Evolutionary conservation across 2,888 invertebrate species (phyloP).

Genomic region (Scaptomyza parva): DNA sequence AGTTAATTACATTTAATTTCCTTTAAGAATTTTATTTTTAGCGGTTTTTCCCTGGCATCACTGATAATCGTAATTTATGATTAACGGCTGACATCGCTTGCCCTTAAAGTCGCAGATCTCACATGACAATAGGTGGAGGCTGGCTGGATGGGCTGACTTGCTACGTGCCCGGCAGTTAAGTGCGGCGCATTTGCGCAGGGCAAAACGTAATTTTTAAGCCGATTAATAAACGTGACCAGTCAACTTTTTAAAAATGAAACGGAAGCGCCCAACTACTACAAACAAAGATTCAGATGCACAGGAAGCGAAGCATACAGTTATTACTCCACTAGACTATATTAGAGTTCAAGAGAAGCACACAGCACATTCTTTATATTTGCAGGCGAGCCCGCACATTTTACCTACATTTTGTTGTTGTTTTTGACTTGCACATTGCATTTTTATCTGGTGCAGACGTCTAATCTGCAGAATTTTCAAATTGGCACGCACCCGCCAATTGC

Average conservation of each 20-base stretch:
- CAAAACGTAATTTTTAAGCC: conserved; percentile 59
- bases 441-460: conserved; percentile 36
- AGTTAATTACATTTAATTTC: no score
- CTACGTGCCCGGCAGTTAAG: conserved; percentile 59
- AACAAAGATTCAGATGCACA: conserved; percentile 22
- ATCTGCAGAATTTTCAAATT: conserved; percentile 58
- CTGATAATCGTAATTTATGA: conserved; percentile 50
- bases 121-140: conserved; percentile 56
- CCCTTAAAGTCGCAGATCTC: conserved; percentile 43
- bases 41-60: no score
- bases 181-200: conserved; percentile 55
- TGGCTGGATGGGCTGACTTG: neutral
- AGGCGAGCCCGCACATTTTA: conserved; percentile 27
- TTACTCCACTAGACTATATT: conserved; percentile 13
- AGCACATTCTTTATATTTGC: conserved; percentile 22
- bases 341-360: conserved; percentile 30
- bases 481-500: conserved; percentile 53
- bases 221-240: conserved; percentile 76
- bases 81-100: conserved; percentile 29
- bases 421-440: conserved; percentile 44
- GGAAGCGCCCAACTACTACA: conserved; percentile 37
- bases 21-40: no score
- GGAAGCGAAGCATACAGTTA: conserved; percentile 40
- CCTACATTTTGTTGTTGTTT: conserved; percentile 34
- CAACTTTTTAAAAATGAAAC: conserved; percentile 46